A percentile compares a stretch with the other conserved stretches of the same genome.
phyloP scores from a whole-genome alignment of 2,888 invertebrate species.

The Dicyrtomina minuta region DNA sequence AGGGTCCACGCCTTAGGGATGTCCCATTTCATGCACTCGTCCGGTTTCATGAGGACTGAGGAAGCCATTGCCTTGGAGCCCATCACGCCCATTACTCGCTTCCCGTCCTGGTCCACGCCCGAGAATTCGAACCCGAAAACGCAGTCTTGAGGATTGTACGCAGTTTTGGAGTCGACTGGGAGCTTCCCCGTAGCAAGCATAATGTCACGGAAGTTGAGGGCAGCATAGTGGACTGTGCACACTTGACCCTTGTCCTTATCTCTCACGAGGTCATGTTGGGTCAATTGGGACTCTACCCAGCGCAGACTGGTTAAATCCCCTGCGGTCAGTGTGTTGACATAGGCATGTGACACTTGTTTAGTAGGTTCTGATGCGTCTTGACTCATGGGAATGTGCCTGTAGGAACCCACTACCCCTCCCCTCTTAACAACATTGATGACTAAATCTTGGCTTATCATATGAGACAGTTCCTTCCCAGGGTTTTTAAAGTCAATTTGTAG shows the following conservation, averaged over 20 bases:
- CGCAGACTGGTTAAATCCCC: conserved; percentile 83
- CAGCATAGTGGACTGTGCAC: too few relatives aligned
- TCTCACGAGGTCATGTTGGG: too few relatives aligned
- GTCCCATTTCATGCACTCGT: too few relatives aligned
- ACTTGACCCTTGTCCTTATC: too few relatives aligned
- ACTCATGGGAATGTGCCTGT: conserved; percentile 58
- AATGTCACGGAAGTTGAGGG: too few relatives aligned
- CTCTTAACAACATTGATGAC: conserved; percentile 51
- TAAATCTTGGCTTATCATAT: conserved; percentile 24
- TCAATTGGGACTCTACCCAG: conserved; percentile 76
- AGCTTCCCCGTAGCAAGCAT: conserved; percentile 92
- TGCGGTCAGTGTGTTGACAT: conserved; percentile 71
- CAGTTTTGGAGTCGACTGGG: conserved; percentile 78
- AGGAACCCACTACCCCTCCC: conserved; percentile 60
- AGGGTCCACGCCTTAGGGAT: conserved; percentile 65
- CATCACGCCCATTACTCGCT: too few relatives aligned
- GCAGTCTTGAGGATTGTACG: too few relatives aligned
- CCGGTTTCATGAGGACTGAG: too few relatives aligned
- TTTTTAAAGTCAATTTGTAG: conserved; percentile 17
- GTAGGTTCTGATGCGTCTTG: conserved; percentile 50
- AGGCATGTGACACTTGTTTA: conserved; percentile 66
- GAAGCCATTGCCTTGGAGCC: too few relatives aligned
- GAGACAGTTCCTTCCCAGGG: background rate
- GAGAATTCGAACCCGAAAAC: conserved; percentile 66
- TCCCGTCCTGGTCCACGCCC: conserved; percentile 58